Evolutionary conservation across 2,113 vertebrate species (phyloP), one percentile per base, ranked within the genome.

Genomic region (Struthio camelus): DNA sequence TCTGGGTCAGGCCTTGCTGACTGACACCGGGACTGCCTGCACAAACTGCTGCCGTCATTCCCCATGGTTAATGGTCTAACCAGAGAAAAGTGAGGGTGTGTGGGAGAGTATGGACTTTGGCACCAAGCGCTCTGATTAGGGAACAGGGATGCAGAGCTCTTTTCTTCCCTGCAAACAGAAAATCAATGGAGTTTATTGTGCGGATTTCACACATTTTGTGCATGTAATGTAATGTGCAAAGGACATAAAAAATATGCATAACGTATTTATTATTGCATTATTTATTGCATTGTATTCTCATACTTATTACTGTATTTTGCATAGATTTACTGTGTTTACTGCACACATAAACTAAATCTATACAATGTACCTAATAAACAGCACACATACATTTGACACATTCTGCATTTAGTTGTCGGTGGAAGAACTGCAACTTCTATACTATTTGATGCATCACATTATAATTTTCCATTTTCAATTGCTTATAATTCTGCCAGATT

Each of bases 101-200:
- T 77, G 38, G 95, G 46, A 32, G 17, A 56, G 7, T 6, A 15
- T 2, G 94, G 93, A 40, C 89, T 98, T 78, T 53, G 80, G 44
- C 97, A 96, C 97, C 98, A 98, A n/a, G 97, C 91, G 13, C 96
- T 97, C 7, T 24, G 65, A 25, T 50, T 50, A 34, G 90, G 93
- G 7, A 80, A 81, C 48, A 95, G 46, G 2, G 16, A 77, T 30
- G 87, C 34, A 44, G 73, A 84, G 25, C 42, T 30, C 84, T 95
- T 85, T 81, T 97, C 97, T 93, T 81, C 89, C 91, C 97, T 98
- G 90, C 19, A 86, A 94, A 91, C 5, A 85, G 54, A 93, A 94
- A 94, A 80, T 54, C 14, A 62, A n/a, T 79, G 22, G 70, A 72
- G 7, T 80, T 38, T 64, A 23, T 50, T 51, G 23, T 18, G 30